These are phyloP conservation scores for Prosopocoilus inquinatus DNA, from an alignment of 2,888 invertebrate genomes.

Conservation along the genomic window DNA sequence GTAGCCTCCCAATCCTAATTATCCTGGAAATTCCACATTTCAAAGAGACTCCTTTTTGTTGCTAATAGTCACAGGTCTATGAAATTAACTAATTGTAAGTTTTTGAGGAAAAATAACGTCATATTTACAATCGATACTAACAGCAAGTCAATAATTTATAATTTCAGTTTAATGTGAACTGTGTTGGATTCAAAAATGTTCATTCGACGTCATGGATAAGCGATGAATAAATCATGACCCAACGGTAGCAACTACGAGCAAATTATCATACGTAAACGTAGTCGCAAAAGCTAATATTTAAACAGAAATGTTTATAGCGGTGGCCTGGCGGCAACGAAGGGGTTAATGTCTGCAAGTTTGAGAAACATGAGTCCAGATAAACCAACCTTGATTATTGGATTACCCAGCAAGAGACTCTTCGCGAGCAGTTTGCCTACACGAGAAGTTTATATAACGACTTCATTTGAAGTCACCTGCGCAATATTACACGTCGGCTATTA, in stretches of 20 bases:
- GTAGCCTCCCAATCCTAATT: no score
- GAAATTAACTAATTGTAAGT: no score
- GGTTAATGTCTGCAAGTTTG: slow-evolving; percentile 5
- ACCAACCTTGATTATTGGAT: slow-evolving; percentile 37
- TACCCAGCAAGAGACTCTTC: slow-evolving; percentile 25
- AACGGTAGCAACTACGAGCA: background rate
- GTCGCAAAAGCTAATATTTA: background rate
- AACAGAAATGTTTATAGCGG: background rate
- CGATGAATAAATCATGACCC: background rate
- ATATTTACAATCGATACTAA: no score
- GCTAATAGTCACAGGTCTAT: no score
- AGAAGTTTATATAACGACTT: slow-evolving; percentile 19
- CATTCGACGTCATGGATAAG: no score
- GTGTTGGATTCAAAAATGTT: no score
- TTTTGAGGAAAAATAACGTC: no score
- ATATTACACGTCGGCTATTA: slow-evolving; percentile 17
- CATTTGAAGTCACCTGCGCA: slow-evolving; percentile 16
- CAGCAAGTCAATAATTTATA: no score
- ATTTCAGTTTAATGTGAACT: no score
- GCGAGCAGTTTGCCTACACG: slow-evolving; percentile 21
- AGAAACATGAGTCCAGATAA: slow-evolving; percentile 26
- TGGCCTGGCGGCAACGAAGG: background rate
- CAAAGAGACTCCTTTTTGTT: no score
- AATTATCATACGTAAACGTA: background rate
- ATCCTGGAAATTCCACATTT: no score